A percentile compares a stretch with the other conserved stretches of the same genome.
phyloP scores from a whole-genome alignment of 2,888 invertebrate genomes.

The Acanthopleura granulata region DNA sequence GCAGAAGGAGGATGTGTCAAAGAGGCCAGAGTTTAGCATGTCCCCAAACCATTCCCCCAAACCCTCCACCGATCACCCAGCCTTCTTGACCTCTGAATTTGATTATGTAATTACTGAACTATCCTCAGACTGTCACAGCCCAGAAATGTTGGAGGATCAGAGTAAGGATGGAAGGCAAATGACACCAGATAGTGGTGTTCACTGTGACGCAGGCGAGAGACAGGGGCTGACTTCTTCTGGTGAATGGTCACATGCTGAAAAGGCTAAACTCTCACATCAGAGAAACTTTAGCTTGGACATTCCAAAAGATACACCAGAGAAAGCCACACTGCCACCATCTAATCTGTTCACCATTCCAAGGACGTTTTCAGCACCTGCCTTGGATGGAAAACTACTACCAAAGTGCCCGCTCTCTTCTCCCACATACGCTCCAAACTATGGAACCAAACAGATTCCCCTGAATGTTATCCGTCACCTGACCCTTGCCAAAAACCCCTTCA shows the following conservation, averaged over 20 bases:
- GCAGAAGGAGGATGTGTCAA: not conserved
- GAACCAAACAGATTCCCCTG: conserved; percentile 50
- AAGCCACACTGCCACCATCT: not conserved
- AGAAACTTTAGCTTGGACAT: not conserved
- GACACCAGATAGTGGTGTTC: not conserved
- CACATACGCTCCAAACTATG: conserved; percentile 43
- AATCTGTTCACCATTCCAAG: not conserved
- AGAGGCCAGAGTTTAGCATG: not conserved
- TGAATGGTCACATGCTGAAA: no score
- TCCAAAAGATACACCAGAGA: not conserved
- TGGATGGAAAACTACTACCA: not conserved
- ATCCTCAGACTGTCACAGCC: not conserved
- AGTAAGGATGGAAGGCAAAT: not conserved
- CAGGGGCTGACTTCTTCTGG: not conserved
- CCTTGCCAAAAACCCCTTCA: conserved; percentile 78
- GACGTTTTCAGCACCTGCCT: not conserved
- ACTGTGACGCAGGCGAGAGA: not conserved
- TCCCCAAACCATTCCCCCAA: not conserved
- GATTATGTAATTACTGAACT: conserved; percentile 4
- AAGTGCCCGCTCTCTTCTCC: conserved; percentile 28
- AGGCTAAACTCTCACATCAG: not conserved
- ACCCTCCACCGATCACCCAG: not conserved
- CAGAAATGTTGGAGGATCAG: not conserved
- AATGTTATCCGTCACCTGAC: conserved; percentile 55
- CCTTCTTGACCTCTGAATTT: not conserved